phyloP scores from a whole-genome alignment of 1,140 invertebrate genomes.

The Armadillidium nasatum region DNA sequence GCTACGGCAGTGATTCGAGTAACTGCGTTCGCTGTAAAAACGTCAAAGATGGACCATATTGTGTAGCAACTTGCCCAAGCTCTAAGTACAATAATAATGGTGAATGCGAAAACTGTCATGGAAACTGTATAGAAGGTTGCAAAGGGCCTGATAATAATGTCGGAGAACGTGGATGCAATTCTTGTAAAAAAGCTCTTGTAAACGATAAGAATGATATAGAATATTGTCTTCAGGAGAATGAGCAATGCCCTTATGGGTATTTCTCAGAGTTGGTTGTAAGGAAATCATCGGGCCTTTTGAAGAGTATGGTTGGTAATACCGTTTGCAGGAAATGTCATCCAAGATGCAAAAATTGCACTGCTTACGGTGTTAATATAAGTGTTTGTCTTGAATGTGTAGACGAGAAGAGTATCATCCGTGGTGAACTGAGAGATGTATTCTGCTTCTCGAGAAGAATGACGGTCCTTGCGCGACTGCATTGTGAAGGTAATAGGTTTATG shows the following conservation, averaged over 20 bases:
- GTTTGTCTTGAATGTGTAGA: constrained; percentile 73
- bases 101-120: constrained; percentile 74
- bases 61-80: constrained; percentile 74
- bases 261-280: constrained; percentile 77
- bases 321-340: constrained; percentile 86
- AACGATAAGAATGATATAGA: constrained; percentile 62
- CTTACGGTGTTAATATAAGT: constrained; percentile 60
- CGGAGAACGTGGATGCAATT: constrained; percentile 73
- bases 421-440: constrained; percentile 68
- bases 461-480: too few relatives aligned
- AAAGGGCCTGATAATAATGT: constrained; percentile 79
- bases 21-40: constrained; percentile 81
- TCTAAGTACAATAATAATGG: constrained; percentile 71
- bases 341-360: constrained; percentile 79
- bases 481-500: too few relatives aligned
- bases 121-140: constrained; percentile 84
- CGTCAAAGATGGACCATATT: constrained; percentile 81
- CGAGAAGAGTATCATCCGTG: constrained; percentile 66
- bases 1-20: constrained; percentile 74
- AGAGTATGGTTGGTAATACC: constrained; percentile 65
- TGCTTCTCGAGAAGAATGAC: constrained; percentile 63
- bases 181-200: constrained; percentile 84
- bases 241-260: constrained; percentile 73
- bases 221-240: constrained; percentile 70
- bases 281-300: constrained; percentile 64